Evolutionary conservation across 2,888 invertebrate genomes (phyloP), one percentile per base, ranked within the genome.

Genomic region (Frankliniella fusca): DNA sequence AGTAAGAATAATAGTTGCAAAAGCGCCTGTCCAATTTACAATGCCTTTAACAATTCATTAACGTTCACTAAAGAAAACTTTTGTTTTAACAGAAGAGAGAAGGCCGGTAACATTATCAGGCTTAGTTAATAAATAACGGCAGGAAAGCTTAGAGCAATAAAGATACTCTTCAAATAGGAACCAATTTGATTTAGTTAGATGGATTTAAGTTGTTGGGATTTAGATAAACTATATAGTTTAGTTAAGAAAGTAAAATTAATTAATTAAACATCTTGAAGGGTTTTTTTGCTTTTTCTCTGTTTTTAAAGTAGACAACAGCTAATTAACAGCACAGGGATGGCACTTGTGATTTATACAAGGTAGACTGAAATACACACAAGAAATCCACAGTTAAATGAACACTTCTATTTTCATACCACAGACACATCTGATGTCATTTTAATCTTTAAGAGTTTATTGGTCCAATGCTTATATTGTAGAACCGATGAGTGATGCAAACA

Each of bases 101-200:
- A 76, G 70, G 70, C 27, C 70, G 70, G 23, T 76, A 27, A 76
- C 70, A 70, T 23, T 23, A 23, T 76, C 70, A 76, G 70, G 70
- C 70, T 76, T 76, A 76, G 27, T 76, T 76, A 76, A 23, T 27
- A 76, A 27, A 76, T 76, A 76, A 27, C 70, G 27, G 70, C 70
- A 76, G 27, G 70, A 76, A 76, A 76, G 70, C 70, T n/a, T 76
- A 76, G 70, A 76, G 70, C 70, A 76, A 76, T 76, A 76, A 76
- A 76, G 3, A 23, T 76, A 76, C 12, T 76, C 27, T 76, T 27
- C 27, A 27, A 27, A 27, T 27, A 76, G 12, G 23, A 76, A 76
- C 38, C 70, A 76, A 76, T 76, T 54, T 23, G 27, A 27, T 76
- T 76, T 27, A 76, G 70, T 76, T 27, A 76, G 27, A 76, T 27